Base-by-base conservation (phyloP, 2,113 vertebrate species). In the Steatornis caripensis region DNA sequence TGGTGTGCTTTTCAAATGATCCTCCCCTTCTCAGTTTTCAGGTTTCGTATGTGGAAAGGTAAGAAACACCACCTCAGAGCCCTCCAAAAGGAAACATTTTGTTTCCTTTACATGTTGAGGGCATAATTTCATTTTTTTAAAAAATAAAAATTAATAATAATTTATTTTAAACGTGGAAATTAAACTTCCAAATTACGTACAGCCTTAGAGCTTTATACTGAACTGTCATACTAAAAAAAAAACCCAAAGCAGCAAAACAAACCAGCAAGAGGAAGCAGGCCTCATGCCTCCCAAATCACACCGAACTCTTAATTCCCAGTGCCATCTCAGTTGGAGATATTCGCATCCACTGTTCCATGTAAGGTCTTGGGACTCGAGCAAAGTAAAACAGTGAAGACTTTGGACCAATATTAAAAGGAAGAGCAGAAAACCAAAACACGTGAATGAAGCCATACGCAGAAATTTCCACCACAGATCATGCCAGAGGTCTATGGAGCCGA, bases 31-130 rank as follows among this genome's bases (percentile, higher is more conserved):
- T 72, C 62, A 61, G 18, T 37, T 58, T 20, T 23, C 84, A 45
- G 36, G 32, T 24, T 48, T 85, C 24, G 15, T 22, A 20, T 15
- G 29, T 18, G 62, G 18, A 57, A 48, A 62, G 53, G 17, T 51
- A 54, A 32, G 49, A 62, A 75, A 26, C 3, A 36, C 2, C 29
- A 49, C 36, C 39, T 48, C 79, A 16, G 6, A 32, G 53, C 30
- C 34, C 46, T 27, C 29, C 24, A n/a, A 43, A 51, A 34, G 2
- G 1, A 10, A 69, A 21, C 17, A 5, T 15, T 29, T 30, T 3
- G 5, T n/a, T 79, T 87, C 11, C 14, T n/a, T 12, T 16, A 17
- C 1, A 6, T 2, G 5, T 3, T 2, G 34, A 26, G 20, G 14
- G 5, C 6, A 22, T 23, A 53, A 41, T 57, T 22, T 18, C 12